Conservation (phyloP, 2,113 vertebrate species). For the Phycodurus eques region DNA sequence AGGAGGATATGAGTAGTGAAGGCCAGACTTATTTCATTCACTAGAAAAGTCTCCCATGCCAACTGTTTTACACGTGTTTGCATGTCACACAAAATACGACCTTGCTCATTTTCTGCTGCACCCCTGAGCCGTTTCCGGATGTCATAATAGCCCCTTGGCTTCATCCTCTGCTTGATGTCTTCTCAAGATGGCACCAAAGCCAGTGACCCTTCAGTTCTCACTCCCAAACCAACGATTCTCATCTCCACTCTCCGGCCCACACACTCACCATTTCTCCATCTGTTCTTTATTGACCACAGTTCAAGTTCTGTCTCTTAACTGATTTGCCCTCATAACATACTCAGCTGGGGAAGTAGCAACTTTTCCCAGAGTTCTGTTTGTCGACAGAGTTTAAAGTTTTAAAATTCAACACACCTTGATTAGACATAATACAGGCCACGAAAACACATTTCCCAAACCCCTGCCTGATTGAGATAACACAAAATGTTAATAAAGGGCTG, state of each 20-base stretch:
- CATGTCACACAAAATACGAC: not conserved
- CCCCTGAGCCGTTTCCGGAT: slow-evolving; percentile 19
- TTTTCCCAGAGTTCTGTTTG: slow-evolving; percentile 12
- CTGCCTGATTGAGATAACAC: slow-evolving; percentile 12
- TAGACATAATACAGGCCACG: slow-evolving; percentile 1
- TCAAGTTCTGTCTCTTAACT: slow-evolving; percentile 34
- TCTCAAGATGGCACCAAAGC: slow-evolving; percentile 58
- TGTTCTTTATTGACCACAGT: slow-evolving; percentile 49
- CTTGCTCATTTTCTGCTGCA: not conserved
- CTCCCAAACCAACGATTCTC: slow-evolving; percentile 40
- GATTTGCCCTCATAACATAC: slow-evolving; percentile 33
- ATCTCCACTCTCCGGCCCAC: slow-evolving; percentile 47
- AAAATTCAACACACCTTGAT: slow-evolving; percentile 14
- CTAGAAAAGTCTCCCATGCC: not conserved
- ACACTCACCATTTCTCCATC: slow-evolving; percentile 49
- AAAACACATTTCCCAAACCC: slow-evolving; percentile 24
- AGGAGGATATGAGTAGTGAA: slow-evolving; percentile 14
- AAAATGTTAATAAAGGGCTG: slow-evolving; percentile 21
- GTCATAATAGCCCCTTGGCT: slow-evolving; percentile 17
- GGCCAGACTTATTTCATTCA: slow-evolving; percentile 11
- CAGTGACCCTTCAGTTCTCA: slow-evolving; percentile 47
- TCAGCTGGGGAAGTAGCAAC: slow-evolving; percentile 9
- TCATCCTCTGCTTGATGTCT: slow-evolving; percentile 51
- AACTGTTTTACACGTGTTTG: slow-evolving; percentile 9
- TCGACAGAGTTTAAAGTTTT: slow-evolving; percentile 1